phyloP scores from a whole-genome alignment of 2,888 invertebrate species.

The Lymantria monacha region DNA sequence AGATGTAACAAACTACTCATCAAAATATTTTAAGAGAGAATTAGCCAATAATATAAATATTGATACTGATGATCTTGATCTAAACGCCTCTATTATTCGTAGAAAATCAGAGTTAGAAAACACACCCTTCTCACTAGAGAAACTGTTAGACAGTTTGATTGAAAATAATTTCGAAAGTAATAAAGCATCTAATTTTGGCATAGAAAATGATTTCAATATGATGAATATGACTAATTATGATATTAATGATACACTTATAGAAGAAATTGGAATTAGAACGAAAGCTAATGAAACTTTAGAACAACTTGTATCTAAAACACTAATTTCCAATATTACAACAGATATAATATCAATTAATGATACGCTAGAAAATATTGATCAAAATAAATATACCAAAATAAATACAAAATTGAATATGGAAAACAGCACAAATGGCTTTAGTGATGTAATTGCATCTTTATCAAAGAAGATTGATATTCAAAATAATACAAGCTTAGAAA shows the following conservation, averaged over 20 bases:
- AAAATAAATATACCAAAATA: conserved; percentile 32
- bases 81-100: conserved; percentile 33
- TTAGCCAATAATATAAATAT: conserved; percentile 33
- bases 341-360: conserved; percentile 35
- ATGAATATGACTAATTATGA: conserved; percentile 3
- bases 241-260: conserved; percentile 1
- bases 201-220: conserved; percentile 6
- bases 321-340: conserved; percentile 13
- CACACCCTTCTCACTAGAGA: conserved; percentile 50
- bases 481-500: conserved; percentile 56
- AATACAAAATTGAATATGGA: conserved; percentile 7
- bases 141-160: conserved; percentile 56
- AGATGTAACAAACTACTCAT: conserved; percentile 21
- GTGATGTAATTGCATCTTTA: conserved; percentile 48
- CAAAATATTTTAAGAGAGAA: conserved; percentile 57
- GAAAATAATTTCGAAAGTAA: conserved; percentile 42
- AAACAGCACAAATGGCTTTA: conserved; percentile 23
- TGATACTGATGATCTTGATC: conserved; percentile 24
- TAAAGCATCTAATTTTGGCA: conserved; percentile 19
- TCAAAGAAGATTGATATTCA: conserved; percentile 56
- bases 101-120: conserved; percentile 38
- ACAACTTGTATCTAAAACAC: background rate
- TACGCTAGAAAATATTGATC: conserved; percentile 38
- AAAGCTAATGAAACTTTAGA: background rate
- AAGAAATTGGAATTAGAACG: background rate